A percentile compares a stretch with the other conserved stretches of the same genome.
These are phyloP conservation scores for Thyatira batis DNA, from an alignment of 2,888 invertebrate species.

Conservation along the genomic window DNA sequence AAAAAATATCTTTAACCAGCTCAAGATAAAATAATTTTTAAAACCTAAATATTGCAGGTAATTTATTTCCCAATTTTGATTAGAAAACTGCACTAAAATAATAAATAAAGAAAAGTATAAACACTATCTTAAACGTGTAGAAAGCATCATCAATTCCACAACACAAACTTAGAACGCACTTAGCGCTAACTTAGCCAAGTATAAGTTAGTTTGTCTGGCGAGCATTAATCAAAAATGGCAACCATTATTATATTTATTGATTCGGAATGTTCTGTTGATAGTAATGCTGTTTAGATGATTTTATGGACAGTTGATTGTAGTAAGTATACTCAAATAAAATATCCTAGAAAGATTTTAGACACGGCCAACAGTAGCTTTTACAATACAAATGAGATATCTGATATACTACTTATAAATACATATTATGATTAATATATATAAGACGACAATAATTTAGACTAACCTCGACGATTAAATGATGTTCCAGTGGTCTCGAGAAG, in stretches of 20 bases:
- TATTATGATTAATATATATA: too few relatives aligned
- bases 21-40: too few relatives aligned
- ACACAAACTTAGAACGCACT: conserved; percentile 12
- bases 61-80: too few relatives aligned
- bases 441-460: too few relatives aligned
- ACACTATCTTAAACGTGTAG: conserved; percentile 23
- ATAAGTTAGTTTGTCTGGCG: conserved; percentile 5
- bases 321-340: background rate
- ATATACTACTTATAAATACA: too few relatives aligned
- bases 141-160: conserved; percentile 35
- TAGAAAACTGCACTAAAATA: conserved; percentile 19
- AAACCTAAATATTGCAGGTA: too few relatives aligned
- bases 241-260: conserved; percentile 2
- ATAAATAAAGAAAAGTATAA: conserved; percentile 21
- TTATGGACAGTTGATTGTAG: background rate
- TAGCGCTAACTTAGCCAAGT: conserved; percentile 9
- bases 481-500: too few relatives aligned
- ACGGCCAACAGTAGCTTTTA: too few relatives aligned
- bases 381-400: too few relatives aligned
- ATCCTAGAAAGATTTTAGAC: too few relatives aligned
- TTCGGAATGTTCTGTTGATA: background rate
- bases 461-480: too few relatives aligned
- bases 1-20: too few relatives aligned
- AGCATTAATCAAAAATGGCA: conserved; percentile 9
- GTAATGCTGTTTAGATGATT: background rate